Conservation (phyloP, 1,140 invertebrate species). For the Zaprionus tsacasi region DNA sequence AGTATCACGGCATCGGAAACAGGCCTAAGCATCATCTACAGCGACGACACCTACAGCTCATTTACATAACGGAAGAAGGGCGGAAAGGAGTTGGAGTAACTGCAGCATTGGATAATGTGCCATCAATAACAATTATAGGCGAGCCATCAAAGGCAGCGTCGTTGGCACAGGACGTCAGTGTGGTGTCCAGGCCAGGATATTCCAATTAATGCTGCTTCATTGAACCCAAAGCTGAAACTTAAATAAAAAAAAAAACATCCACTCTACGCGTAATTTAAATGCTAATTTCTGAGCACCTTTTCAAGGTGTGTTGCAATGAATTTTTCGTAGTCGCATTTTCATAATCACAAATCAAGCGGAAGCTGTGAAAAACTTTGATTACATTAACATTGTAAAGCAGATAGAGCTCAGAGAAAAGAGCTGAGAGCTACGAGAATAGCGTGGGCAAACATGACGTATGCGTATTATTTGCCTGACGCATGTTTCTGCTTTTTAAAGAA, state of each 20-base stretch:
- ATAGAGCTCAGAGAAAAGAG: background rate
- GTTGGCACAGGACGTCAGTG: conserved; percentile 47
- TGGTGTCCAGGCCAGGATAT: conserved; percentile 58
- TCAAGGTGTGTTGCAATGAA: conserved; percentile 54
- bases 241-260: conserved; percentile 1
- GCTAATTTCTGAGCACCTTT: conserved; percentile 70
- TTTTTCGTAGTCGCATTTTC: conserved; percentile 56
- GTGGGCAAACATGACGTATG: conserved; percentile 44
- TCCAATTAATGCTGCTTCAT: conserved; percentile 79
- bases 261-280: conserved; percentile 69
- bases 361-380: conserved; percentile 70
- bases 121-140: conserved; percentile 77
- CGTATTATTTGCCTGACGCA: conserved; percentile 40
- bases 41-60: conserved; percentile 4
- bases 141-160: conserved; percentile 63
- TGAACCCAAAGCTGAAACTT: conserved; percentile 52
- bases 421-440: background rate
- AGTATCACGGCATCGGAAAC: conserved; percentile 14
- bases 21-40: conserved; percentile 15
- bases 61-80: conserved; percentile 30
- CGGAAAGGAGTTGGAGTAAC: background rate
- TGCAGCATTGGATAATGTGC: conserved; percentile 57
- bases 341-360: conserved; percentile 76
- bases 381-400: conserved; percentile 78
- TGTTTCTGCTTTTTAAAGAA: conserved; percentile 48